Conservation (phyloP, 2,113 vertebrate species). For the Tetraodon nigroviridis region DNA sequence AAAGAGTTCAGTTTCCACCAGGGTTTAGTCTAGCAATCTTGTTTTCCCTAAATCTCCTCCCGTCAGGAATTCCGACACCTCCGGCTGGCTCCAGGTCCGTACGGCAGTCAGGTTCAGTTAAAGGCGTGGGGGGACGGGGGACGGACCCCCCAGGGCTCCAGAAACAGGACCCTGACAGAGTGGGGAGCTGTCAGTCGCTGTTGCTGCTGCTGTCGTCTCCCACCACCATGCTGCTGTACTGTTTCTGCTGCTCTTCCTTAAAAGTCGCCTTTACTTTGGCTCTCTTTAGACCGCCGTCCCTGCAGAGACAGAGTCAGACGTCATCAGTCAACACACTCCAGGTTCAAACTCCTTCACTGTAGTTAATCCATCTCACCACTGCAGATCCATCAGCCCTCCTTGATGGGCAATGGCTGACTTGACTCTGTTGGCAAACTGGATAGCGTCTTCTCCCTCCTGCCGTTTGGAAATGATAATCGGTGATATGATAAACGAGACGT, state of each 20-base stretch:
- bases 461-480: slow-evolving; percentile 25
- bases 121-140: too few species aligned
- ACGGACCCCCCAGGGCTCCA: too few species aligned
- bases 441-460: slow-evolving; percentile 90
- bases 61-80: slow-evolving; percentile 10
- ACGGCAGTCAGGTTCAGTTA: neutral
- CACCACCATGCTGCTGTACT: slow-evolving; percentile 92
- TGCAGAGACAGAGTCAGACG: slow-evolving; percentile 46
- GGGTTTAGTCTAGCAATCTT: slow-evolving; percentile 36
- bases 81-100: slow-evolving; percentile 21
- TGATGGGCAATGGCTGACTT: slow-evolving; percentile 88
- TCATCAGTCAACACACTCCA: neutral
- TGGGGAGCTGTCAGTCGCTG: slow-evolving; percentile 62
- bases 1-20: neutral
- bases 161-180: neutral
- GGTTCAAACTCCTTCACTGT: neutral
- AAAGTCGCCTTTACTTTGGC: slow-evolving; percentile 89
- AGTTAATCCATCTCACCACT: slow-evolving; percentile 78
- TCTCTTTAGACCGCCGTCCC: slow-evolving; percentile 95
- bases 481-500: neutral
- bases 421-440: slow-evolving; percentile 95
- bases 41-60: neutral
- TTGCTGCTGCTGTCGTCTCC: slow-evolving; percentile 75
- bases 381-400: slow-evolving; percentile 90
- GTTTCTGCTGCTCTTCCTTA: slow-evolving; percentile 91